phyloP scores from a whole-genome alignment of 2,888 invertebrate genomes.

The Lithophane leautieri region DNA sequence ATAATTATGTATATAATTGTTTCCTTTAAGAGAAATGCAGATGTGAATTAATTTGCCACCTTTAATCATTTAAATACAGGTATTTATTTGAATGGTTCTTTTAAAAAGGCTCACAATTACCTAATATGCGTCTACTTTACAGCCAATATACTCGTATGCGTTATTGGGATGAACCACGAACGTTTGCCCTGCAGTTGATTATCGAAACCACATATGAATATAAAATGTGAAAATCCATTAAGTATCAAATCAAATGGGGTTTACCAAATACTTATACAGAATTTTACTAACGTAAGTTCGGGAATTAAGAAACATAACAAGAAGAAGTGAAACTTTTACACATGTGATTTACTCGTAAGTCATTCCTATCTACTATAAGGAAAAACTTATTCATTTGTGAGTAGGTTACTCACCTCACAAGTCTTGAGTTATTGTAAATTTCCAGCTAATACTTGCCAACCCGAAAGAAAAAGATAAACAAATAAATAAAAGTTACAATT shows the following conservation, averaged over 20 bases:
- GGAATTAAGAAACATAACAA: not conserved
- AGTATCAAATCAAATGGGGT: not conserved
- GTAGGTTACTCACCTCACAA: constrained; percentile 26
- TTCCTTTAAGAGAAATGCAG: not conserved
- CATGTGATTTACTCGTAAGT: not conserved
- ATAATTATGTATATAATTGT: too few relatives aligned
- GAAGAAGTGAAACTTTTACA: constrained; percentile 20
- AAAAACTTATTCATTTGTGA: constrained; percentile 17
- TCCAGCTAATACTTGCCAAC: not conserved
- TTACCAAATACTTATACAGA: constrained; percentile 6
- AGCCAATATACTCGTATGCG: too few relatives aligned
- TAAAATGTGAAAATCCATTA: not conserved
- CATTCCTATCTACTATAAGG: not conserved
- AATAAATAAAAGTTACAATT: constrained; percentile 6
- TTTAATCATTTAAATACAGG: not conserved
- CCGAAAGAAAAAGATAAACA: constrained; percentile 3
- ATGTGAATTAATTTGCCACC: not conserved
- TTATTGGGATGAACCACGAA: not conserved
- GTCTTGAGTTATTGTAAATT: constrained; percentile 12
- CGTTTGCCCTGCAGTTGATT: not conserved
- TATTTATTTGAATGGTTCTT: not conserved
- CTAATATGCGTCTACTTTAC: not conserved
- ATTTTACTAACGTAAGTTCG: not conserved
- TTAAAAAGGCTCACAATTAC: not conserved
- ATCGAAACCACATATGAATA: not conserved